phyloP scores from a whole-genome alignment of 30 jellyfish, hydroid and myxozoan genomes.

The Sanderia malayensis region DNA sequence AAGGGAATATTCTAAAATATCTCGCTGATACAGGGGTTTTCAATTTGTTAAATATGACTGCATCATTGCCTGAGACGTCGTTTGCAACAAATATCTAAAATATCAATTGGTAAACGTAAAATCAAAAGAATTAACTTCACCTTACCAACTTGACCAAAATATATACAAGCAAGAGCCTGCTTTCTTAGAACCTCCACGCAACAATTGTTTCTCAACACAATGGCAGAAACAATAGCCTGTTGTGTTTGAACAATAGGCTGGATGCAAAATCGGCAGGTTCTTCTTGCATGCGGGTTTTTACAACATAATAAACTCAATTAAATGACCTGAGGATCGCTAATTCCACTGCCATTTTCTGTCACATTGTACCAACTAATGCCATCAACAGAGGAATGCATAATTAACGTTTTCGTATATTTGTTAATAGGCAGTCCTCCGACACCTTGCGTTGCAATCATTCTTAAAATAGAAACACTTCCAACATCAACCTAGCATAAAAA shows the following conservation, averaged over 20 bases:
- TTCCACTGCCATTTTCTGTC: slow-evolving; percentile 39
- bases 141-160: no score
- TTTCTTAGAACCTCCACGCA: no score
- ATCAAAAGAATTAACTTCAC: no score
- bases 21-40: slow-evolving; percentile 2
- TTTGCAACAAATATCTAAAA: slow-evolving; percentile 39
- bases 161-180: no score
- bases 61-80: slow-evolving; percentile 30
- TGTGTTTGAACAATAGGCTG: no score
- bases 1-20: slow-evolving; percentile 18
- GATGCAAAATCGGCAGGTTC: no score
- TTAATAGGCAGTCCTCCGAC: slow-evolving; percentile 35
- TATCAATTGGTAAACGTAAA: no score
- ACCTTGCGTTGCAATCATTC: slow-evolving; percentile 63
- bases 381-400: slow-evolving; percentile 18
- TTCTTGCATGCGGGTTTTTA: no score
- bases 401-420: slow-evolving; percentile 9
- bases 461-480: slow-evolving; percentile 14
- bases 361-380: slow-evolving; percentile 27
- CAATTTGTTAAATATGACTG: slow-evolving; percentile 10
- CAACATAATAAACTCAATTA: no score
- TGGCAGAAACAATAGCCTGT: no score
- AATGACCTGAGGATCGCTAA: slow-evolving; percentile 29
- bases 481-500: slow-evolving; percentile 29
- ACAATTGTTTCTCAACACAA: no score